Evolutionary conservation across 2,113 vertebrate genomes (phyloP).

Genomic region (cattle (Bos taurus)): ARS-UCD2.0 NC_037347.1:15311501-15312000

Average conservation of each 20-base stretch:
- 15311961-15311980: not conserved
- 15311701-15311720: too few species aligned
- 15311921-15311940: not conserved
- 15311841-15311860: not conserved
- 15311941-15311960: not conserved
- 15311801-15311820: not conserved
- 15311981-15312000: not conserved
- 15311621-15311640: too few species aligned
- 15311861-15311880: not conserved
- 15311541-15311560: not conserved
- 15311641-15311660: too few species aligned
- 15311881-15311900: not conserved
- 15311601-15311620: not conserved
- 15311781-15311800: too few species aligned
- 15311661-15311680: too few species aligned
- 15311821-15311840: not conserved
- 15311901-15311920: not conserved
- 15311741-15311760: too few species aligned
- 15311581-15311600: not conserved
- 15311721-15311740: too few species aligned
- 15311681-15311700: too few species aligned
- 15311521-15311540: not conserved
- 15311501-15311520: not conserved
- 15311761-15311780: too few species aligned
- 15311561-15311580: slow-evolving; percentile 1